Base-by-base conservation (phyloP, 2,888 invertebrate species). In the Eugnorisma glareosa region DNA sequence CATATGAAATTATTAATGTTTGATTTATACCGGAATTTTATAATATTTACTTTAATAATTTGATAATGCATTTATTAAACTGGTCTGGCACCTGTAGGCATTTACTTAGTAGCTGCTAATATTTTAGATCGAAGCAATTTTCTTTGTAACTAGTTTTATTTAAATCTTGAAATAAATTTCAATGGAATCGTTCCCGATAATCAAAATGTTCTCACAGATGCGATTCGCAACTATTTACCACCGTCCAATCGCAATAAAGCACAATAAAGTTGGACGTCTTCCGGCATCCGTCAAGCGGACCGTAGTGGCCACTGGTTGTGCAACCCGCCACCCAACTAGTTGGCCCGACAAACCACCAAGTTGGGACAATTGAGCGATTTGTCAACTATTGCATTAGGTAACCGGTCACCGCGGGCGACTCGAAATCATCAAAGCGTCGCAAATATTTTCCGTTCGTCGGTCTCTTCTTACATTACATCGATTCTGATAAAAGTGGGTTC, bases 321-420 rank as follows among this genome's bases (percentile, higher is more conserved):
- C 94, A 94, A 95, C 93, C 87, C 90, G 93, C 94, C 94, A 94
- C 94, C 94, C 94, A 94, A 94, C 94, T 91, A 92, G 95, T 93
- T 88, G 91, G 89, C 88, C 87, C 90, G 89, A 91, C 93, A 90
- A 93, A 90, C 93, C 90, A 90, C 93, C 92, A 88, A 90, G 91
- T 91, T 88, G 88, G 93, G 93, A 96, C 96, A 96, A 96, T 96
- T 96, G 95, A 96, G 95, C 96, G 94, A 96, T 96, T 96, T 96
- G 96, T 96, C 96, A 96, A 95, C 94, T 89, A 91, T 92, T 92
- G 94, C 93, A 93, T 94, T 94, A 93, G 93, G 93, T 84, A 94
- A 95, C 94, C 93, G 93, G 94, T 94, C 94, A 93, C 91, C 89
- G 91, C 89, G 88, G 89, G 89, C 90, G 88, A 91, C 90, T 92